These are phyloP conservation scores for Zaprionus lineosus DNA, from an alignment of 2,888 invertebrate species.

Conservation along the genomic window DNA sequence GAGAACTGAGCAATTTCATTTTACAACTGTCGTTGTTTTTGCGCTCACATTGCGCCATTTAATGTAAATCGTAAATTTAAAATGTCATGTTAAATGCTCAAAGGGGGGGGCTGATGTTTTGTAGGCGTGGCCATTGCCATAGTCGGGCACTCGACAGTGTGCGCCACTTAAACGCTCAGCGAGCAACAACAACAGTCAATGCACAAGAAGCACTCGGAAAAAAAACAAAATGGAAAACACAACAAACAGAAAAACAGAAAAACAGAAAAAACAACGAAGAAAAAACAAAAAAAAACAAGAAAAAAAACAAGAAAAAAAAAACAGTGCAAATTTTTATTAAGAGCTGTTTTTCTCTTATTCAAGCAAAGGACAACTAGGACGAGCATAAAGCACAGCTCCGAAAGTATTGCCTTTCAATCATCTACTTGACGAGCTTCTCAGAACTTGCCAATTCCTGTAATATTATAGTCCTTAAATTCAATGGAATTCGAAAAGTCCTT, in stretches of 20 bases:
- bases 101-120: conserved; percentile 40
- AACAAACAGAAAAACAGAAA: conserved; percentile 11
- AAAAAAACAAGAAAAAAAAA: conserved; percentile 14
- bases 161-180: conserved; percentile 51
- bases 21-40: conserved; percentile 71
- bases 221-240: conserved; percentile 20
- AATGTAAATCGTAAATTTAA: conserved; percentile 78
- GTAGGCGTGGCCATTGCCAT: conserved; percentile 51
- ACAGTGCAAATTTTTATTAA: conserved; percentile 72
- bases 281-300: conserved; percentile 27
- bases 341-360: conserved; percentile 68
- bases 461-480: too few relatives aligned
- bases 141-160: conserved; percentile 48
- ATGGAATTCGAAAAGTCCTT: too few relatives aligned
- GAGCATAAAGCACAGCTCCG: conserved; percentile 9
- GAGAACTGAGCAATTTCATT: conserved; percentile 68
- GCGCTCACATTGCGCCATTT: conserved; percentile 65
- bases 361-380: conserved; percentile 24
- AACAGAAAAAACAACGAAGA: conserved; percentile 25
- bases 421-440: too few relatives aligned
- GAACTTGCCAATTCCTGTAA: too few relatives aligned
- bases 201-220: conserved; percentile 32
- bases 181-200: conserved; percentile 23
- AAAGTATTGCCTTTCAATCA: too few relatives aligned
- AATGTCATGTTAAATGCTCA: conserved; percentile 71